Evolutionary conservation across 2,113 vertebrate genomes (phyloP), one percentile per base, ranked within the genome.

Genomic region (Lichenostomus cassidix): DNA sequence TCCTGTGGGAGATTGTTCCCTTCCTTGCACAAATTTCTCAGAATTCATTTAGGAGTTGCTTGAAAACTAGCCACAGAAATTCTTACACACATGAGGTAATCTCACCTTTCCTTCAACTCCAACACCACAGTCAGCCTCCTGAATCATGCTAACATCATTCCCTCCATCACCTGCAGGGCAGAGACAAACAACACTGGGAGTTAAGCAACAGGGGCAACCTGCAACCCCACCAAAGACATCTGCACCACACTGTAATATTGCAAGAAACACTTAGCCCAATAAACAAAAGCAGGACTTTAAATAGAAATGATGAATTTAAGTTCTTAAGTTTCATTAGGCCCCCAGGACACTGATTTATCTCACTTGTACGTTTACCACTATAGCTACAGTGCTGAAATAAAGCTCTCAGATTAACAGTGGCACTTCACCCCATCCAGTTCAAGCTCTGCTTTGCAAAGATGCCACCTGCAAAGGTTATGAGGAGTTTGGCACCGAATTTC

Each of bases 141-240:
- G 99, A 97, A 99, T 99, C 99, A 99, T 99, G 97, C 99, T 99
- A 96, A 99, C 99, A 65, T 99, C 99, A 92, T 99, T 99, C 97
- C 99, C 99, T 95, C 99, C 99, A 3, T 99, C 99, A 97, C 99
- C 99, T 99, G 97, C 80, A 93, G 85, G 77, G 18, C 67, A 92
- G 58, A 93, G 73, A 91, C 70, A 96, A 92, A 81, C 10, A 33
- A 69, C 31, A 63, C 3, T 4, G 39, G 52, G 64, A 82, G 67
- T 85, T 76, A 82, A 89, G 70, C 68, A 91, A 82, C 52, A 69
- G 29, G 3, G 24, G n/a, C 60, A 50, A 33, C n/a, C 18, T 56
- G 18, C 37, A 84, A 47, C 31, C 50, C 42, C 49, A 85, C 39
- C 35, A 59, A 74, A 59, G 35, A 39, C 31, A 79, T 76, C 71